Conservation (phyloP, 30 jellyfish, hydroid and myxozoan genomes). For the Clytia hemisphaerica region DNA sequence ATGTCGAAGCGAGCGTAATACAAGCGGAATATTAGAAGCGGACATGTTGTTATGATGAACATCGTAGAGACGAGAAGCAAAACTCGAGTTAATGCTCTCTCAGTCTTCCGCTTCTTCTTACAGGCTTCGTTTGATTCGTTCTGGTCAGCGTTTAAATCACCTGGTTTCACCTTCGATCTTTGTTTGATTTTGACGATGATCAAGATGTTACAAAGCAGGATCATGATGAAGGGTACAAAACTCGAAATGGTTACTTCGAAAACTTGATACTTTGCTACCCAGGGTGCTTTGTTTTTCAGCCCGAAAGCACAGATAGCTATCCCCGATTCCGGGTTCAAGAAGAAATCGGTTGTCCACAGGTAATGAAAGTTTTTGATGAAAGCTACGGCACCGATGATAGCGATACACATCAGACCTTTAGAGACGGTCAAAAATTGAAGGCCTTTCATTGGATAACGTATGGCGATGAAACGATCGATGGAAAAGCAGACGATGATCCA, state of each 20-base stretch:
- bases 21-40: constrained; percentile 3
- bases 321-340: background rate
- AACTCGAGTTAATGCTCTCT: background rate
- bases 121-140: too few species aligned
- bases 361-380: constrained; percentile 10
- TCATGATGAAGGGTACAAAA: background rate
- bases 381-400: background rate
- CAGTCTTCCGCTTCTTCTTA: too few species aligned
- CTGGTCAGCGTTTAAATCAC: too few species aligned
- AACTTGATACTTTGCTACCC: constrained; percentile 3
- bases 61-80: background rate
- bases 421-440: background rate
- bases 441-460: background rate
- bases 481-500: background rate
- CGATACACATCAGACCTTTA: background rate
- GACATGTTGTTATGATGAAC: background rate
- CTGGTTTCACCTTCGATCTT: too few species aligned
- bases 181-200: background rate
- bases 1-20: background rate
- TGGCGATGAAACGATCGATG: background rate
- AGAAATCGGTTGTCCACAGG: constrained; percentile 5
- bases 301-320: constrained; percentile 8
- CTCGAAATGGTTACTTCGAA: constrained; percentile 1
- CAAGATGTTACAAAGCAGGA: background rate
- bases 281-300: background rate